A percentile compares a stretch with the other conserved stretches of the same genome.
phyloP scores from a whole-genome alignment of 2,888 invertebrate genomes.

The Bugula neritina region DNA sequence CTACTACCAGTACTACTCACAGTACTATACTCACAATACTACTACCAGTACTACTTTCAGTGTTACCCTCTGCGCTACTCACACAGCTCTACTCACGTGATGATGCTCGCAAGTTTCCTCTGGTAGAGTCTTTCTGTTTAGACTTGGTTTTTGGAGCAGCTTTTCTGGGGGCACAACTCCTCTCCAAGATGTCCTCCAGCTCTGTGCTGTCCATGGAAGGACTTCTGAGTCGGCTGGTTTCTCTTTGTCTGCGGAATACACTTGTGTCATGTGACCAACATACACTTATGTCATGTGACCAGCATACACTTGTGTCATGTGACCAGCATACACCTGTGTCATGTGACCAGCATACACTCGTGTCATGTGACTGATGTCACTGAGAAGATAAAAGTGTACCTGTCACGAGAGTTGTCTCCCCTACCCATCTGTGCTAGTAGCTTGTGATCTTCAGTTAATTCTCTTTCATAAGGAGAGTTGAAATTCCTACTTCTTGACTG shows the following conservation, averaged over 20 bases:
- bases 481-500: not conserved
- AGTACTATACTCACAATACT: too few species aligned
- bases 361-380: too few species aligned
- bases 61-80: too few species aligned
- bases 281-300: too few species aligned
- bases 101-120: not conserved
- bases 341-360: too few species aligned
- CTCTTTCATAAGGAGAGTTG: conserved; percentile 2
- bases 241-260: too few species aligned
- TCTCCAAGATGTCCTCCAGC: not conserved
- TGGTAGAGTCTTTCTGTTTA: not conserved
- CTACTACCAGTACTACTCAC: too few species aligned
- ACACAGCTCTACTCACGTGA: not conserved
- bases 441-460: not conserved
- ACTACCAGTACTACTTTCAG: too few species aligned
- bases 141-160: not conserved
- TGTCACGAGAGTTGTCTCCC: not conserved
- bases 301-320: too few species aligned
- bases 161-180: not conserved
- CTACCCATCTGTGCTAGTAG: conserved; percentile 1
- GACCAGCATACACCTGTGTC: too few species aligned
- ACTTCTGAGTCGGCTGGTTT: not conserved
- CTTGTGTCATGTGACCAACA: too few species aligned
- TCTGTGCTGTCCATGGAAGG: not conserved
- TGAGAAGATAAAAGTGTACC: too few species aligned